phyloP scores from a whole-genome alignment of 2,797 vertebrate genomes.

The Aeoliscus strigatus region DNA sequence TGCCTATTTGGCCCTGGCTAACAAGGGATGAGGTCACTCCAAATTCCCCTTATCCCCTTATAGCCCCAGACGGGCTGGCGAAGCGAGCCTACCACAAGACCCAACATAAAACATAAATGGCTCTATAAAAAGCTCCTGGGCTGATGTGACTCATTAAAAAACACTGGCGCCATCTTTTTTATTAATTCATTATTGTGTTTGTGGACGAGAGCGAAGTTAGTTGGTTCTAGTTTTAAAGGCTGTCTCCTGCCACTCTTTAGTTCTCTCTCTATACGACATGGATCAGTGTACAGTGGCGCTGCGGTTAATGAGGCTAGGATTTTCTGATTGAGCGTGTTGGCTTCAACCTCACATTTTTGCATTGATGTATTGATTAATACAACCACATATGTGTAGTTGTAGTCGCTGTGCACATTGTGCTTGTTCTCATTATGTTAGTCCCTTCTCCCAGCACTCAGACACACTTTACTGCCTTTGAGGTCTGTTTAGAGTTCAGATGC shows the following conservation, averaged over 20 bases:
- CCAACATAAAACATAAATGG: slow-evolving; percentile 73
- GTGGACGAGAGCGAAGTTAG: slow-evolving; percentile 49
- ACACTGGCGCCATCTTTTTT: slow-evolving; percentile 76
- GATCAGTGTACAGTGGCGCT: slow-evolving; percentile 5
- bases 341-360: too few species aligned
- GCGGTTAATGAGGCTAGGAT: too few species aligned
- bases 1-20: slow-evolving; percentile 72
- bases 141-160: slow-evolving; percentile 81
- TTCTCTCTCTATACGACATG: slow-evolving; percentile 7
- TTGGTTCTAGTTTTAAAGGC: slow-evolving; percentile 52
- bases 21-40: slow-evolving; percentile 77
- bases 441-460: slow-evolving; percentile 41
- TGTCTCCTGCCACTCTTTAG: slow-evolving; percentile 14
- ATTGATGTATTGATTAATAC: too few species aligned
- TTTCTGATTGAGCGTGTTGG: too few species aligned
- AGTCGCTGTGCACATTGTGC: slow-evolving; percentile 27
- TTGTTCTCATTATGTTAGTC: slow-evolving; percentile 29
- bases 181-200: slow-evolving; percentile 79
- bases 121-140: slow-evolving; percentile 69
- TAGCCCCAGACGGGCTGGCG: slow-evolving; percentile 69
- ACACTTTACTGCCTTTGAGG: slow-evolving; percentile 49
- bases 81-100: slow-evolving; percentile 68
- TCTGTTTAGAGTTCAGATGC: slow-evolving; percentile 64
- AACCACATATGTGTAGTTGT: too few species aligned
- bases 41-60: slow-evolving; percentile 74